These are phyloP conservation scores for Pseudolycoriella hygida DNA, from an alignment of 2,888 invertebrate genomes.

Conservation along the genomic window DNA sequence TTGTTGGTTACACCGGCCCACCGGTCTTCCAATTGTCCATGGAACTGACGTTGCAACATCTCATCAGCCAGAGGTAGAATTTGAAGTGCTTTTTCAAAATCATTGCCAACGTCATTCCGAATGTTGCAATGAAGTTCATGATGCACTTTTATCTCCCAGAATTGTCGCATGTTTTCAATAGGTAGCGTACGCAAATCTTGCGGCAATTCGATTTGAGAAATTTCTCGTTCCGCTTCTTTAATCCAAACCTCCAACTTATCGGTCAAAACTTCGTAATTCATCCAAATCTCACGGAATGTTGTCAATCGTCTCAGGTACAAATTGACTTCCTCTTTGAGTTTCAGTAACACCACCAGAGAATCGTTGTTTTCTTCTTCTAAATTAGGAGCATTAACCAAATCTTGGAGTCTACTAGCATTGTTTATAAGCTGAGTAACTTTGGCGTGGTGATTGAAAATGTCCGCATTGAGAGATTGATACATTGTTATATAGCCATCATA, in stretches of 20 bases:
- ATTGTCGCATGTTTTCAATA: conserved; percentile 57
- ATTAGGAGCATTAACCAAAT: conserved; percentile 54
- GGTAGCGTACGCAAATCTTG: conserved; percentile 41
- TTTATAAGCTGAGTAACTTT: conserved; percentile 55
- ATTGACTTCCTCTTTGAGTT: conserved; percentile 59
- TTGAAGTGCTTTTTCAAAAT: conserved; percentile 59
- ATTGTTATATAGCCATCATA: conserved; percentile 71
- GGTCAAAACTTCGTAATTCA: conserved; percentile 50
- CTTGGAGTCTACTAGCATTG: conserved; percentile 54
- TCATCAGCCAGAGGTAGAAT: conserved; percentile 72
- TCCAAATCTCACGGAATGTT: conserved; percentile 64
- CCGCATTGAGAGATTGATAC: conserved; percentile 61
- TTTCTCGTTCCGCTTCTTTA: conserved; percentile 50
- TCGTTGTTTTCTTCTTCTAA: conserved; percentile 56
- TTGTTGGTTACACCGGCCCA: conserved; percentile 48
- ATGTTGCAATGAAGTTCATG: conserved; percentile 68
- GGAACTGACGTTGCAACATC: conserved; percentile 61
- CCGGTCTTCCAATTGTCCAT: conserved; percentile 57
- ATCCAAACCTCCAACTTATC: conserved; percentile 64
- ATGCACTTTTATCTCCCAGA: conserved; percentile 80
- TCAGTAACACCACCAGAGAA: conserved; percentile 50
- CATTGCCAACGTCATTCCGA: conserved; percentile 49
- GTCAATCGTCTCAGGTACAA: conserved; percentile 49
- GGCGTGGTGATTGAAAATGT: conserved; percentile 63
- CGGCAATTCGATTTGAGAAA: conserved; percentile 43